Percentiles rank a stretch among this genome's conserved stretches.
Conservation (phyloP, 1,140 invertebrate genomes). For the Aphis gossypii region DNA sequence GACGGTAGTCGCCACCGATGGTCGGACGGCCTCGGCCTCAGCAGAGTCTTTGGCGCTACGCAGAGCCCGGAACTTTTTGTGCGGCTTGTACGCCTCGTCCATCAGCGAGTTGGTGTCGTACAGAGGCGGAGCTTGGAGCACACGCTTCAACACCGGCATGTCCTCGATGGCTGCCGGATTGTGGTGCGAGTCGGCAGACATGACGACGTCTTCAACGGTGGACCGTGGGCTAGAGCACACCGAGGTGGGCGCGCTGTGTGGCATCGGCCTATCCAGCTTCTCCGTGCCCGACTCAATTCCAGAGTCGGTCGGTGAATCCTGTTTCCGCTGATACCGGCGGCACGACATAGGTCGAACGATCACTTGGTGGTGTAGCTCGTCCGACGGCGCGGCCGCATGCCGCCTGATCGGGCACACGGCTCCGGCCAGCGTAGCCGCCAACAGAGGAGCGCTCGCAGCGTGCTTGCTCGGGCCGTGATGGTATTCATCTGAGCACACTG, state of each 20-base stretch:
- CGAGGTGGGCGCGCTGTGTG: constrained; percentile 75
- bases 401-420: constrained; percentile 71
- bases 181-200: constrained; percentile 50
- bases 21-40: constrained; percentile 73
- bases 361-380: constrained; percentile 67
- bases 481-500: constrained; percentile 73
- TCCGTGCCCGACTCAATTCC: constrained; percentile 92
- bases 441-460: constrained; percentile 72
- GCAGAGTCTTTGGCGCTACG: constrained; percentile 77
- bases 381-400: constrained; percentile 75
- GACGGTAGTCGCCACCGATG: constrained; percentile 64
- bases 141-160: constrained; percentile 91
- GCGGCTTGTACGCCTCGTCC: constrained; percentile 93
- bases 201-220: constrained; percentile 75
- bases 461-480: constrained; percentile 65
- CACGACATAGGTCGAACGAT: constrained; percentile 58
- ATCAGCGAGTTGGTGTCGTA: constrained; percentile 88
- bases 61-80: constrained; percentile 90
- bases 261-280: constrained; percentile 75
- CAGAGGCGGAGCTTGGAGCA: constrained; percentile 87
- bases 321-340: constrained; percentile 69
- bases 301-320: constrained; percentile 89
- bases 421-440: constrained; percentile 80
- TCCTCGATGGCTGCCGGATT: constrained; percentile 72
- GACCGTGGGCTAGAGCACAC: constrained; percentile 85